Evolutionary conservation across 2,888 invertebrate species (phyloP).

Genomic region (Osmoderma eremita): DNA sequence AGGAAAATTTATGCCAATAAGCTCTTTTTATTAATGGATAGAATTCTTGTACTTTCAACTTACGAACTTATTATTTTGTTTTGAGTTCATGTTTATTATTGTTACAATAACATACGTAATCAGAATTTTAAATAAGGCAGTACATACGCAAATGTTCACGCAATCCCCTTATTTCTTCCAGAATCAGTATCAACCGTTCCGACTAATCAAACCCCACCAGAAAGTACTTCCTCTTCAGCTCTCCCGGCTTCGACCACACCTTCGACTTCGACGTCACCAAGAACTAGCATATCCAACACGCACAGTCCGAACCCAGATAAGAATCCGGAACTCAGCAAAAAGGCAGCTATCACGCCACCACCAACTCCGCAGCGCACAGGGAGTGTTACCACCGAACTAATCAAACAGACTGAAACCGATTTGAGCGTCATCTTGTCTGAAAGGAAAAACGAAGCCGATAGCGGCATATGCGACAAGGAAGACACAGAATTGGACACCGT

Average conservation of each 20-base stretch:
- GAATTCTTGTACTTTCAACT: too few relatives aligned
- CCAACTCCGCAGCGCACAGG: background rate
- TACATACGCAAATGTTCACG: conserved; percentile 24
- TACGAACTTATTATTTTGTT: too few relatives aligned
- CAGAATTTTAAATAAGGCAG: background rate
- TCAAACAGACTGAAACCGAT: conserved; percentile 22
- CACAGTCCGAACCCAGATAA: conserved; percentile 12
- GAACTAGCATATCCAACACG: conserved; percentile 29
- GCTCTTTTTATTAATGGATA: too few relatives aligned
- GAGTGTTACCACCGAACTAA: conserved; percentile 1
- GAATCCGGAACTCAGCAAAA: background rate
- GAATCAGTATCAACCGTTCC: conserved; percentile 44
- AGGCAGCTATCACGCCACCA: background rate
- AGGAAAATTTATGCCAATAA: too few relatives aligned
- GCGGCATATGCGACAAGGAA: conserved; percentile 47
- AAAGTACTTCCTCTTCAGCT: conserved; percentile 38
- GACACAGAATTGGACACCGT: conserved; percentile 55
- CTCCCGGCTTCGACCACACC: conserved; percentile 30
- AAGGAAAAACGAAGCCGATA: conserved; percentile 43
- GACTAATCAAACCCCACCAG: conserved; percentile 43
- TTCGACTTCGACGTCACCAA: conserved; percentile 28
- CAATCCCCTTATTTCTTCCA: conserved; percentile 39
- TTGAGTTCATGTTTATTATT: conserved; percentile 19
- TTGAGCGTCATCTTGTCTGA: conserved; percentile 22
- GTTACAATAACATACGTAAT: conserved; percentile 3